Evolutionary conservation across 2,113 vertebrate species (phyloP).

Genomic region (Vulpes vulpes): DNA sequence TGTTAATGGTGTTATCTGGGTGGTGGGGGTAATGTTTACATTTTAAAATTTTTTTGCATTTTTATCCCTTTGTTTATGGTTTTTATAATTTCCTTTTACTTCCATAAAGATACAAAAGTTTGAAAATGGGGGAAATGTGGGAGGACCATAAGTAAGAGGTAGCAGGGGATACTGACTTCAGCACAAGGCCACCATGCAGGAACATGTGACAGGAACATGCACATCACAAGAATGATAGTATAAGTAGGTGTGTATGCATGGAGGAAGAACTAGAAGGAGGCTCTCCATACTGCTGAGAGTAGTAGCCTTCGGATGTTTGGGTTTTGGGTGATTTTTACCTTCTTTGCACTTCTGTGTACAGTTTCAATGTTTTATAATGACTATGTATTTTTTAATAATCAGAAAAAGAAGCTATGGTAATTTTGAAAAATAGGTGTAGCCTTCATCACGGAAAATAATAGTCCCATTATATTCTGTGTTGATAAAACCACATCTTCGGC

Average conservation of each 20-base stretch:
- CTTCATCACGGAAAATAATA: slow-evolving; percentile 25
- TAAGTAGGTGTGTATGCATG: background rate
- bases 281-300: background rate
- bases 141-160: background rate
- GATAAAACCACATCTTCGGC: slow-evolving; percentile 9
- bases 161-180: background rate
- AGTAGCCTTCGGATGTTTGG: background rate
- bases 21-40: background rate
- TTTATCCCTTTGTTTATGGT: background rate
- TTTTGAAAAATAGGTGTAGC: slow-evolving; percentile 47
- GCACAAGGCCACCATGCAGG: background rate
- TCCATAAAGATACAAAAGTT: background rate
- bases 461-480: background rate
- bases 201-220: background rate
- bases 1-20: background rate
- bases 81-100: background rate
- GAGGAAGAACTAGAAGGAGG: background rate
- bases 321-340: slow-evolving; percentile 56
- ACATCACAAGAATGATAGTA: background rate
- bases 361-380: slow-evolving; percentile 27
- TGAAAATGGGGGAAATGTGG: background rate
- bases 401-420: slow-evolving; percentile 22
- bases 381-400: background rate
- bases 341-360: slow-evolving; percentile 20
- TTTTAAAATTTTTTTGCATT: background rate